phyloP scores from a whole-genome alignment of 1,140 invertebrate species.

The Pseudomyrmex gracilis region DNA sequence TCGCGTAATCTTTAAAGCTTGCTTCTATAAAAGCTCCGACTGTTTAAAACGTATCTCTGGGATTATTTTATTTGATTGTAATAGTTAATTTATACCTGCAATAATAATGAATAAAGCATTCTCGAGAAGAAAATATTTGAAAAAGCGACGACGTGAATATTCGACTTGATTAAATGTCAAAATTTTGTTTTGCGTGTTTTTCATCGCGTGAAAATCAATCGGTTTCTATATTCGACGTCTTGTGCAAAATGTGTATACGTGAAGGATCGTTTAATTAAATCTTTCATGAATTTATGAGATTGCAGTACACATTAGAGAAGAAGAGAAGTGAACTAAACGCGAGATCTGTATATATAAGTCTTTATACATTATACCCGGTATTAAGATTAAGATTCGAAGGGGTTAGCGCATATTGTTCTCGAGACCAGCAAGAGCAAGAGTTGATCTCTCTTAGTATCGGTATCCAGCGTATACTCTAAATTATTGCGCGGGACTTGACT shows the following conservation, averaged over 20 bases:
- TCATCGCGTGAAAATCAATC: slow-evolving; percentile 2
- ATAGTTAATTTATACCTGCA: too few species aligned
- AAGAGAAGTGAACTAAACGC: slow-evolving; percentile 46
- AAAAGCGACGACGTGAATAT: slow-evolving; percentile 16
- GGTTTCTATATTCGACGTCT: not conserved
- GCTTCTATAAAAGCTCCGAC: not conserved
- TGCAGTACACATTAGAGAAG: not conserved
- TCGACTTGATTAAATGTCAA: slow-evolving; percentile 15
- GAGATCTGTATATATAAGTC: slow-evolving; percentile 70
- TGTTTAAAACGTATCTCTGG: not conserved
- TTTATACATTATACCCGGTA: slow-evolving; percentile 65
- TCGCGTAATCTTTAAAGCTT: slow-evolving; percentile 3
- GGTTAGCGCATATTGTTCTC: slow-evolving; percentile 72
- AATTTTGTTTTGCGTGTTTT: not conserved
- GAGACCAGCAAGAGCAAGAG: slow-evolving; percentile 27
- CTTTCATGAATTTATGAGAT: slow-evolving; percentile 68
- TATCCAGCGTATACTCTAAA: slow-evolving; percentile 69
- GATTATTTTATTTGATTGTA: too few species aligned
- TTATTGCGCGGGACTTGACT: slow-evolving; percentile 70
- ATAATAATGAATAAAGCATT: slow-evolving; percentile 22
- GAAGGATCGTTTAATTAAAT: slow-evolving; percentile 70
- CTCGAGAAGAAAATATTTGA: not conserved
- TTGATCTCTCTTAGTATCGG: slow-evolving; percentile 65
- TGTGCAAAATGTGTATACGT: not conserved
- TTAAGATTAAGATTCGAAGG: slow-evolving; percentile 71